Evolutionary conservation across 2,113 vertebrate species (phyloP), one percentile per base, ranked within the genome.

Genomic region (Zingel zingel): DNA sequence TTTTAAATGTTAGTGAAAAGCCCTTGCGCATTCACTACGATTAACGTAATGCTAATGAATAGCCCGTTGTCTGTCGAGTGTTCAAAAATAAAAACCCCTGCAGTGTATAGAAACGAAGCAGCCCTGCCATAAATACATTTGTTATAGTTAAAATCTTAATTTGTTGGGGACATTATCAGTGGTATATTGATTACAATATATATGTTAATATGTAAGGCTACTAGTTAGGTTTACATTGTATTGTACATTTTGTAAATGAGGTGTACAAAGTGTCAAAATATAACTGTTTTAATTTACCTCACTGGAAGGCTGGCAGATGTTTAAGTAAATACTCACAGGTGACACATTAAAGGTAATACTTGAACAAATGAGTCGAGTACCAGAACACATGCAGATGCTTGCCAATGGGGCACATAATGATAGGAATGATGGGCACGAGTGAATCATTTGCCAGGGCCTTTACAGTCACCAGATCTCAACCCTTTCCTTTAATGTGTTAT

Each of bases 21-120:
- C 12, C 0, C 6, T 61, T 30, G n/a, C 1, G 4, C 5, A 0
- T 45, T 58, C 4, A 23, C 16, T 1, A 16, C 7, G 0, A n/a
- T n/a, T 30, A 16, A 30, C 10, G 13, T 59, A 48, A 48, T 15
- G 36, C 7, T 54, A 9, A 21, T 59, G 5, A 45, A 18, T 61
- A 61, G 1, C 6, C 10, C 3, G 5, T 21, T 27, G 8, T 58
- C 33, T 2, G 1, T 16, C 1, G 3, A 33, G 66, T 43, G 14
- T 39, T 3, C n/a, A 23, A 16, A 36, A 54, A 10, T 9, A 16
- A 36, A n/a, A 39, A 43, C 57, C 23, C 27, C 4, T 50, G 2
- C 14, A 9, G 8, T 43, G 39, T 43, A 43, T 43, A 11, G 39
- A 43, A 43, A 43, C 39, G 10, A 43, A 43, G 10, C 39, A 21